A percentile compares a stretch with the other conserved stretches of the same genome.
These are phyloP conservation scores for Priocnemis perturbator DNA, from an alignment of 2,888 invertebrate species.

Conservation along the genomic window DNA sequence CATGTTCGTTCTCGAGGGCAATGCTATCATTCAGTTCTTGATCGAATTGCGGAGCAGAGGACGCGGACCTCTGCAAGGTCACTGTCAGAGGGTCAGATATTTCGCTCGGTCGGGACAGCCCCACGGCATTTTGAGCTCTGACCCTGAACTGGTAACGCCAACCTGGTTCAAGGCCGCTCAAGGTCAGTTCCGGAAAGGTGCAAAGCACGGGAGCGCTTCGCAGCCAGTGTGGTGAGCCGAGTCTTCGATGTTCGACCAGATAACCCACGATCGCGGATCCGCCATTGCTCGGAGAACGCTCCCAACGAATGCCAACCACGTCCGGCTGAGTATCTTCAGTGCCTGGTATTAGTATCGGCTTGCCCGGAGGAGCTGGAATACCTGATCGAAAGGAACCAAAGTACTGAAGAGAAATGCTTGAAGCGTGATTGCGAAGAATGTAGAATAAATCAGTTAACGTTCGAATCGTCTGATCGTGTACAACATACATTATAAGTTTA, in stretches of 20 bases:
- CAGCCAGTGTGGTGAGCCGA: constrained; percentile 90
- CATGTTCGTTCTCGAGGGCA: constrained; percentile 88
- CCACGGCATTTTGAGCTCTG: constrained; percentile 93
- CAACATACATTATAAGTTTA: too few species aligned
- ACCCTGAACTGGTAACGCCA: constrained; percentile 94
- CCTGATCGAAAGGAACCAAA: constrained; percentile 75
- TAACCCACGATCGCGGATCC: constrained; percentile 91
- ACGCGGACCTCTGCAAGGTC: constrained; percentile 82
- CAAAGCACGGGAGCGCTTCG: constrained; percentile 86
- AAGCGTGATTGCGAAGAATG: not conserved
- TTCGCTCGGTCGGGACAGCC: constrained; percentile 89
- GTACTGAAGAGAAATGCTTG: not conserved
- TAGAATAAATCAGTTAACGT: not conserved
- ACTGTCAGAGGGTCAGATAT: constrained; percentile 91
- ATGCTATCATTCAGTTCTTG: constrained; percentile 83
- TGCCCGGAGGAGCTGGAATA: constrained; percentile 87
- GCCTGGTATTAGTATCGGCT: constrained; percentile 87
- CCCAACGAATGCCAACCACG: constrained; percentile 89
- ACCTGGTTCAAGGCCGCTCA: constrained; percentile 90
- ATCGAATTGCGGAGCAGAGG: constrained; percentile 84
- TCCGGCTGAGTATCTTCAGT: constrained; percentile 86
- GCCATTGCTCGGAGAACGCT: constrained; percentile 88
- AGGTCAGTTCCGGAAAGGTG: constrained; percentile 83
- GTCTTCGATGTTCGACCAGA: constrained; percentile 85
- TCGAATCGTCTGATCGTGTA: not conserved